Base-by-base conservation (phyloP, 2,888 invertebrate species). In the Xanthorhoe spadicearia region DNA sequence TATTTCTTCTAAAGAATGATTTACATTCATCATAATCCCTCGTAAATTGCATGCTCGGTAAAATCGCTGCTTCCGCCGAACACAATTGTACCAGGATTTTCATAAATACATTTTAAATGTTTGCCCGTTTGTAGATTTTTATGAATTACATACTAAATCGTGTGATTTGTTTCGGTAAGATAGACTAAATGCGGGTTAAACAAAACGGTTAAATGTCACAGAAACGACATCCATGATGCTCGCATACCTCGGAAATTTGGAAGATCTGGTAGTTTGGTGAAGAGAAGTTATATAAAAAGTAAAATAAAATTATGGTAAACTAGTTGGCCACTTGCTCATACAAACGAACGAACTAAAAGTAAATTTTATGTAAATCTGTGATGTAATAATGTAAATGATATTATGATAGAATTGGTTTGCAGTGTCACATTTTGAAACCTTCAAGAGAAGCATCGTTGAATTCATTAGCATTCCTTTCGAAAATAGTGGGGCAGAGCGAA, bases 21-120 rank as follows among this genome's bases (percentile, higher is more conserved):
- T 74, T 79, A 76, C 80, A 83, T 85, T 84, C 78, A 81, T 82
- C 78, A 79, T 82, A 83, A 79, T 78, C 71, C 66, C 68, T 69
- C 70, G 62, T 73, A 77, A 79, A 80, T 82, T 77, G 71, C 73
- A 68, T 73, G 67, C 64, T 66, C 52, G 54, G 55, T 61, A 69
- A 70, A 72, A 71, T 66, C 61, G 52, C 19, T 35, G 54, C 53
- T 53, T 54, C 56, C 49, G 46, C 55, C 38, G 61, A 64, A 66
- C 54, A 58, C 64, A 68, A 72, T 72, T 59, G 66, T 64, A 64
- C 56, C 53, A 66, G 68, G 57, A 66, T 70, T 66, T 48, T 49
- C 52, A 64, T 63, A 61, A 56, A 71, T 68, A 66, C 57, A 62
- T 66, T 35, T 58, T 50, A 32, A 23, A 35, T 51, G 23, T 2